Conservation (phyloP, 2,113 vertebrate genomes). For the Heterotilapia buettikoferi region DNA sequence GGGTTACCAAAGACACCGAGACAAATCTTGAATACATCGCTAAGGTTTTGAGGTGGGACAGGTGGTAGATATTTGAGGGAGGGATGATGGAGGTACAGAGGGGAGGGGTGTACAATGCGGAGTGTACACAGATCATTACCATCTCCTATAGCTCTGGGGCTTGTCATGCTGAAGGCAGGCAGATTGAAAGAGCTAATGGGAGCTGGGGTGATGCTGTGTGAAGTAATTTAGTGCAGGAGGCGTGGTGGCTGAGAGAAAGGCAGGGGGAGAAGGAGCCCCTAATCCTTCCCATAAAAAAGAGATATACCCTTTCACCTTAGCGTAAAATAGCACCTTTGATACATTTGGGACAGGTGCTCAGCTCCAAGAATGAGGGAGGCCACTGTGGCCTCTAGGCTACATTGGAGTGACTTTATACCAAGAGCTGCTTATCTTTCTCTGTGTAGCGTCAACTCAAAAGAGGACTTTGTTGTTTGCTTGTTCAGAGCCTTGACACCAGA, state of each 20-base stretch:
- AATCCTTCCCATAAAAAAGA: conserved; percentile 53
- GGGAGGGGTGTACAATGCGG: neutral
- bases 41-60: conserved; percentile 14
- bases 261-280: conserved; percentile 13
- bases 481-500: conserved; percentile 58
- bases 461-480: conserved; percentile 47
- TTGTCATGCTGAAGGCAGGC: conserved; percentile 72
- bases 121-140: conserved; percentile 65
- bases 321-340: conserved; percentile 41
- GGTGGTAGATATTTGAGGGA: conserved; percentile 20
- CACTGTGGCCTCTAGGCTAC: conserved; percentile 23
- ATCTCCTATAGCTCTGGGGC: conserved; percentile 60
- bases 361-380: conserved; percentile 49
- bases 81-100: neutral
- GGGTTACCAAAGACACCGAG: conserved; percentile 26
- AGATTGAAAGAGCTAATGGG: conserved; percentile 71
- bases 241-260: conserved; percentile 33
- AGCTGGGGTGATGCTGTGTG: conserved; percentile 67
- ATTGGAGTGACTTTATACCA: conserved; percentile 34
- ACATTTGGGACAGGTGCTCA: conserved; percentile 55
- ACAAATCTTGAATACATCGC: conserved; percentile 6
- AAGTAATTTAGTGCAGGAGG: conserved; percentile 66
- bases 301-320: conserved; percentile 49
- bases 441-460: conserved; percentile 16
- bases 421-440: conserved; percentile 3